Evolutionary conservation across 2,888 invertebrate genomes (phyloP).

Genomic region (Sacculina carcini): DNA sequence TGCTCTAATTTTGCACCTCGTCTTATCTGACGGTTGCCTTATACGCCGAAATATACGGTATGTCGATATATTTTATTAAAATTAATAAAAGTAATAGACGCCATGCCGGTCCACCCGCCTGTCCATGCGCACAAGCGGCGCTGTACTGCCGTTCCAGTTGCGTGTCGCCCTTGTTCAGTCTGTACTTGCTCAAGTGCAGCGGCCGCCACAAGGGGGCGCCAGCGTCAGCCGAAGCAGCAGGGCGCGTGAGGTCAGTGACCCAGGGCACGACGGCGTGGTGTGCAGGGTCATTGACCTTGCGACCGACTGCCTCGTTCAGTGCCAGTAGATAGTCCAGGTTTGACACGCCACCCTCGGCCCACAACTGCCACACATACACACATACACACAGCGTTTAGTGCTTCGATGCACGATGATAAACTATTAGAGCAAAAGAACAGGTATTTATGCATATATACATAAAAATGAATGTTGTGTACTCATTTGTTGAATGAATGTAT

Average conservation of each 20-base stretch:
- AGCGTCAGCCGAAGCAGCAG: constrained; percentile 49
- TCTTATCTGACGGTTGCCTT: too few relatives aligned
- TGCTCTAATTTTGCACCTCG: too few relatives aligned
- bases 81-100: background rate
- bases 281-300: constrained; percentile 55
- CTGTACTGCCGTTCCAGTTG: constrained; percentile 77
- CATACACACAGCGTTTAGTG: too few relatives aligned
- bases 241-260: constrained; percentile 72
- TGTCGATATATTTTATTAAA: too few relatives aligned
- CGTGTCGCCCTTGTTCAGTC: constrained; percentile 81
- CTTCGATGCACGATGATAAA: too few relatives aligned
- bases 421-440: too few relatives aligned
- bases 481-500: too few relatives aligned
- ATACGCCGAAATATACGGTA: too few relatives aligned
- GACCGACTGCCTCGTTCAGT: constrained; percentile 57
- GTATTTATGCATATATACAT: too few relatives aligned
- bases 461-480: too few relatives aligned
- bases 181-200: constrained; percentile 74
- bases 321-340: constrained; percentile 80
- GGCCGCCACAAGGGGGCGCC: too few relatives aligned
- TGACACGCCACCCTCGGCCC: constrained; percentile 60
- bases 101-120: constrained; percentile 5
- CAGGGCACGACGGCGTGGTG: constrained; percentile 90
- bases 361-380: too few relatives aligned
- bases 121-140: constrained; percentile 9